Percentiles rank a stretch among this genome's conserved stretches.
Conservation (phyloP, 2,113 vertebrate genomes). For the Forbesichthys agassizii region DNA sequence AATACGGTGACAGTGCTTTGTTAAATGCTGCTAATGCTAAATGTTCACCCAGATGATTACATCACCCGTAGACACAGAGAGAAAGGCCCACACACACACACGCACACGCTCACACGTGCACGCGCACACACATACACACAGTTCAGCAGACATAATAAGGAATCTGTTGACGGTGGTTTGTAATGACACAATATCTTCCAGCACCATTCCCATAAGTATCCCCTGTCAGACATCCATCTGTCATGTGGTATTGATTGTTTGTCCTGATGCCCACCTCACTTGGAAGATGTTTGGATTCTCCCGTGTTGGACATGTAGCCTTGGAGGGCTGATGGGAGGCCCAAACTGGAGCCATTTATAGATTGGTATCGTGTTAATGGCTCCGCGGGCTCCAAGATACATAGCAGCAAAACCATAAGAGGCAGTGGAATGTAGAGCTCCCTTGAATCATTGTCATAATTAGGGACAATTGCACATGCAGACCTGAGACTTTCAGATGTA, state of each 20-base stretch:
- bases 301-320: constrained; percentile 63
- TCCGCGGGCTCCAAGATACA: constrained; percentile 73
- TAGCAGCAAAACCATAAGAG: constrained; percentile 73
- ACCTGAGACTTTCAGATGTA: constrained; percentile 56
- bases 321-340: constrained; percentile 68
- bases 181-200: constrained; percentile 74
- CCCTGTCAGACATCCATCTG: constrained; percentile 74
- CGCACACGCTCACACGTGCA: constrained; percentile 1
- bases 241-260: constrained; percentile 72
- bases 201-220: constrained; percentile 66
- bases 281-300: constrained; percentile 55
- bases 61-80: neutral
- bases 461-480: constrained; percentile 68
- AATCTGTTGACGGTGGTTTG: constrained; percentile 58
- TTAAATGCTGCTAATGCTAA: neutral
- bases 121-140: constrained; percentile 20
- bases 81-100: neutral
- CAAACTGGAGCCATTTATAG: constrained; percentile 79
- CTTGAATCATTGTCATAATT: constrained; percentile 74
- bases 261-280: constrained; percentile 65
- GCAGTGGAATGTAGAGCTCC: constrained; percentile 75
- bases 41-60: neutral
- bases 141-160: constrained; percentile 47
- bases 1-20: too few relatives aligned
- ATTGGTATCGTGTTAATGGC: constrained; percentile 82